Conservation (phyloP, 2,797 vertebrate genomes). For the Myoxocephalus aenaeus region DNA sequence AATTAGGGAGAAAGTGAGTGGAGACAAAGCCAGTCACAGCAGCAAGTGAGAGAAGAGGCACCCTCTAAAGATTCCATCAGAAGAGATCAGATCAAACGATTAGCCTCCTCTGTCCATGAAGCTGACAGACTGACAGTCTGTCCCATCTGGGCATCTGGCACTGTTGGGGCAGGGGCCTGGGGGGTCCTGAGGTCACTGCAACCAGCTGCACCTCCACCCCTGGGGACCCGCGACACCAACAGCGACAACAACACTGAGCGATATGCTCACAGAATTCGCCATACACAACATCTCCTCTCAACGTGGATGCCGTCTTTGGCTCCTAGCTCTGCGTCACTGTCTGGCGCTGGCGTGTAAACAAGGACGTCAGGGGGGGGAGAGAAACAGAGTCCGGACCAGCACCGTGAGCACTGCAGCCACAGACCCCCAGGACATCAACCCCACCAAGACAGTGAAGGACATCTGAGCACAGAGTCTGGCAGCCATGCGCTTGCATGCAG, state of each 20-base stretch:
- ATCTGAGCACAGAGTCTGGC: constrained; percentile 21
- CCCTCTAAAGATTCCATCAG: constrained; percentile 77
- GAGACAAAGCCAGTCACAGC: constrained; percentile 56
- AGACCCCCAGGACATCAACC: constrained; percentile 26
- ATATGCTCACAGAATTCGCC: constrained; percentile 37
- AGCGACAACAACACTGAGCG: constrained; percentile 47
- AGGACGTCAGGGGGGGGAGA: constrained; percentile 29
- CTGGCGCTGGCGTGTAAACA: constrained; percentile 65
- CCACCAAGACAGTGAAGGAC: constrained; percentile 27
- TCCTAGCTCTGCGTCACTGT: constrained; percentile 71
- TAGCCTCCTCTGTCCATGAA: constrained; percentile 65
- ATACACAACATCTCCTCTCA: constrained; percentile 39
- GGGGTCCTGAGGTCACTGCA: constrained; percentile 70
- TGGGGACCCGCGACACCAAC: constrained; percentile 58
- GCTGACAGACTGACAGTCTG: constrained; percentile 73
- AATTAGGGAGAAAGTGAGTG: constrained; percentile 65
- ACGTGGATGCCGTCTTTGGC: constrained; percentile 56
- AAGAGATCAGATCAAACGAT: constrained; percentile 80
- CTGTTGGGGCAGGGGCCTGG: constrained; percentile 36
- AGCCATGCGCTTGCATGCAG: constrained; percentile 19
- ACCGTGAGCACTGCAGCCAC: constrained; percentile 20
- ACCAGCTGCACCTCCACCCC: constrained; percentile 79
- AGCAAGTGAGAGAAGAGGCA: constrained; percentile 60
- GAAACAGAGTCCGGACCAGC: constrained; percentile 12
- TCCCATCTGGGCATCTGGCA: constrained; percentile 79